Conservation (phyloP, 2,888 invertebrate species). For the Tinea trinotella region DNA sequence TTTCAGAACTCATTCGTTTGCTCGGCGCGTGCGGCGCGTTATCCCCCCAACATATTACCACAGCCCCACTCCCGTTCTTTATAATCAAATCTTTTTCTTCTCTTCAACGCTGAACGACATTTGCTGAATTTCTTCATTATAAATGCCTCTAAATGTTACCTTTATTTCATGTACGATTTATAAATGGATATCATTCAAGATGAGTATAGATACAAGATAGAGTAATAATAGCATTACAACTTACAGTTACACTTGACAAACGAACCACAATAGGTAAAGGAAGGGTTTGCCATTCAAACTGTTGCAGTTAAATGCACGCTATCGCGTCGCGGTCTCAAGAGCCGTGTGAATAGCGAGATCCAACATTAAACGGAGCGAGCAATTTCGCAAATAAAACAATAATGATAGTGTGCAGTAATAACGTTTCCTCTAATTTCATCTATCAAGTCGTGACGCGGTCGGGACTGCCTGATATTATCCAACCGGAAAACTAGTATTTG, state of each 20-base stretch:
- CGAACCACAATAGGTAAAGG: conserved; percentile 46
- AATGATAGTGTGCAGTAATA: conserved; percentile 47
- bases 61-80: background rate
- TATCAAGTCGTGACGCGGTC: conserved; percentile 30
- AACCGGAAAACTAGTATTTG: conserved; percentile 17
- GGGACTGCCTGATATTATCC: conserved; percentile 22
- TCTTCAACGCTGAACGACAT: background rate
- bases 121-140: background rate
- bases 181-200: background rate
- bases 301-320: conserved; percentile 46
- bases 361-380: conserved; percentile 43
- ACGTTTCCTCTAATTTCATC: conserved; percentile 47
- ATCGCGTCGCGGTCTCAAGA: conserved; percentile 34
- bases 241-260: conserved; percentile 34
- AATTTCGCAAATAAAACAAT: conserved; percentile 59
- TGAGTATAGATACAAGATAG: background rate
- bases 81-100: background rate
- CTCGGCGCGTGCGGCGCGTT: conserved; percentile 57
- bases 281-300: conserved; percentile 51
- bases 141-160: too few relatives aligned
- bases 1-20: conserved; percentile 42
- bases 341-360: conserved; percentile 45
- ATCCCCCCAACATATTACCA: conserved; percentile 32
- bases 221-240: background rate
- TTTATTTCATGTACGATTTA: background rate